Evolutionary conservation across 2,113 vertebrate species (phyloP).

Genomic region (Mystacornis crossleyi): DNA sequence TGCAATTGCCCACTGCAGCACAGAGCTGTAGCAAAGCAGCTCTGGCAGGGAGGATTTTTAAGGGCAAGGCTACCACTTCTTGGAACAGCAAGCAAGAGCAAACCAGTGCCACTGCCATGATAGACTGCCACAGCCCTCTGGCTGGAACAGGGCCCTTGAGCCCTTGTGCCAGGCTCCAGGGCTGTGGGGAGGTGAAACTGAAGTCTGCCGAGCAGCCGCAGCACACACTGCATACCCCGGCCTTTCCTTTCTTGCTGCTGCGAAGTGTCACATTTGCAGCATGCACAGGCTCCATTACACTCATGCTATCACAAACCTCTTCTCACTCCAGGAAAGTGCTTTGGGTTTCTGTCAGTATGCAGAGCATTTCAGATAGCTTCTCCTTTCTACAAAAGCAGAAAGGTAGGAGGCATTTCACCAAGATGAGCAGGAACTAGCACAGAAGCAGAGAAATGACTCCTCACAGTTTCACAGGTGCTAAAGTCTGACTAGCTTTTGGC

Average conservation of each 20-base stretch:
- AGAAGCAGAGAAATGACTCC: neutral
- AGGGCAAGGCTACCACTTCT: neutral
- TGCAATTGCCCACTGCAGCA: neutral
- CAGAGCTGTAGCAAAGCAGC: neutral
- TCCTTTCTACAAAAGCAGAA: neutral
- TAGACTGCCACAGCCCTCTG: neutral
- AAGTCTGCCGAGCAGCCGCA: neutral
- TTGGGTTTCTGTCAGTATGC: neutral
- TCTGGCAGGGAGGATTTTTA: neutral
- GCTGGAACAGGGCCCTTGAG: neutral
- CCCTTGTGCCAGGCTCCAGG: neutral
- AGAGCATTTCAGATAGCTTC: neutral
- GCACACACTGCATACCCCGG: rapidly evolving
- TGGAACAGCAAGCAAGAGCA: neutral
- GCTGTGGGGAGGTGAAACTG: neutral
- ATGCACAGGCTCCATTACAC: neutral
- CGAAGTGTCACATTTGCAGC: neutral
- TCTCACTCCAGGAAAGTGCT: neutral
- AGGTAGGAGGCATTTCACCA: neutral
- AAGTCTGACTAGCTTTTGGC: neutral
- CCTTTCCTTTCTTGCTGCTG: neutral
- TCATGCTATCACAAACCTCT: neutral
- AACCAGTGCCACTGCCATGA: neutral
- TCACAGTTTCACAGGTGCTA: neutral
- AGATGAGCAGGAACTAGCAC: neutral